phyloP scores from a whole-genome alignment of 92 coral and sea anemone genomes.

The Porites evermanni region DNA sequence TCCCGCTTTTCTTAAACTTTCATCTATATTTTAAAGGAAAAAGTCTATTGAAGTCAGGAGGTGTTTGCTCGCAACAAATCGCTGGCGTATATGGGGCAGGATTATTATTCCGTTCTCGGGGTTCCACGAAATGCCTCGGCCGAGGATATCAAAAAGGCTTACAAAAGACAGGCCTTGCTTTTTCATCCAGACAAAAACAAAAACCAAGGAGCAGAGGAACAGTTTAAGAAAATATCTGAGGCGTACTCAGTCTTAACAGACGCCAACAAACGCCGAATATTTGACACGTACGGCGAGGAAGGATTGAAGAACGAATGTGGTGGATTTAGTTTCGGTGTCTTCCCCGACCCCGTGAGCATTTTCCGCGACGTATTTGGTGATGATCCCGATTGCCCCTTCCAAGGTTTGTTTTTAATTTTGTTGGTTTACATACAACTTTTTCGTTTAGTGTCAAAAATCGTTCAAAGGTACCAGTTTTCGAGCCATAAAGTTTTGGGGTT shows the following conservation, averaged over 20 bases:
- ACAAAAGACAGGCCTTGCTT: conserved; percentile 90
- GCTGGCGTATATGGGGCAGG: conserved; percentile 81
- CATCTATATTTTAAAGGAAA: background rate
- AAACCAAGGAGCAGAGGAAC: conserved; percentile 87
- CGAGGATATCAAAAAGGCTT: conserved; percentile 95
- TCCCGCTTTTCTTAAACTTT: background rate
- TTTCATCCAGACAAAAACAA: conserved; percentile 99
- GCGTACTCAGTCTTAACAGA: conserved; percentile 94
- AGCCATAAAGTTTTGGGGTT: background rate
- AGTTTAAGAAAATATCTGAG: conserved; percentile 92
- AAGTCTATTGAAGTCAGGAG: background rate
- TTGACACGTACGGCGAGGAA: conserved; percentile 95
- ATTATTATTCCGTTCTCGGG: conserved; percentile 93
- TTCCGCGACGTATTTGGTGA: conserved; percentile 93
- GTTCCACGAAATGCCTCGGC: conserved; percentile 92
- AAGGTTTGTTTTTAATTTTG: conserved; percentile 50
- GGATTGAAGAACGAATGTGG: conserved; percentile 75
- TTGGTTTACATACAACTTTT: background rate
- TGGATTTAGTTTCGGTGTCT: conserved; percentile 66
- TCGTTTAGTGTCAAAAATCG: background rate
- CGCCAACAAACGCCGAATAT: conserved; percentile 79
- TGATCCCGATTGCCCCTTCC: conserved; percentile 70
- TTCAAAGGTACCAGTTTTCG: background rate
- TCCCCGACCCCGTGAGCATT: conserved; percentile 80
- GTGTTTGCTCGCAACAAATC: conserved; percentile 5